Base-by-base conservation (phyloP, 2,888 invertebrate species). In the Empis livida region DNA sequence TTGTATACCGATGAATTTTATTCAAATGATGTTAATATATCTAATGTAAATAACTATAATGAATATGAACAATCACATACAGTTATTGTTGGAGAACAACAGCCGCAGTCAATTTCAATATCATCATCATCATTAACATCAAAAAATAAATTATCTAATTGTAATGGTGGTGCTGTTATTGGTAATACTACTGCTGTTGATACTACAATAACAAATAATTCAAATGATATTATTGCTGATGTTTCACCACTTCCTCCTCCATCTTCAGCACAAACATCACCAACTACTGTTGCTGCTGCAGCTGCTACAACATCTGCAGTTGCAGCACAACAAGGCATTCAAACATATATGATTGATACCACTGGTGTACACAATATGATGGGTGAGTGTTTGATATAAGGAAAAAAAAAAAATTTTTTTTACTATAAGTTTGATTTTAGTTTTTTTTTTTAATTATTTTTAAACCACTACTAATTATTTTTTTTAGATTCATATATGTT, bases 361-460 rank as follows among this genome's bases (percentile, higher is more conserved):
- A 15, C 30, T 16, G 49, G 50, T 30, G 51, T 53, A 15, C 53
- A 49, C 30, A 54, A 54, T 42, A 48, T 54, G 13, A 51, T 54
- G 48, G 50, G 54, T 54, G 23, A 39, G 5, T 38, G 16, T 15
- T 15, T 15, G 8, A 16, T 10, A 16, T 15, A 16, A 16, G n/a
- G 10, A 16, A 38, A 35, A 35, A 35, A 3, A 43, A 48, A 47
- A 42, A n/a, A 5, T 20, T n/a, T 20, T 20, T 20, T 27, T 27
- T 8, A 27, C 8, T 27, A 9, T 27, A 27, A 27, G 8, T 27
- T 27, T 27, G 5, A 9, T 32, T 10, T 13, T 40, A 20, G 20
- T 3, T 20, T 20, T 20, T 20, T 20, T 20, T 20, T 20, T 20
- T 20, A 5, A 5, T 20, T 20, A 20, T 20, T 20, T 3, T 20